A percentile compares a stretch with the other conserved stretches of the same genome.
phyloP scores from a whole-genome alignment of 2,113 vertebrate species.

The Ophiodon elongatus region DNA sequence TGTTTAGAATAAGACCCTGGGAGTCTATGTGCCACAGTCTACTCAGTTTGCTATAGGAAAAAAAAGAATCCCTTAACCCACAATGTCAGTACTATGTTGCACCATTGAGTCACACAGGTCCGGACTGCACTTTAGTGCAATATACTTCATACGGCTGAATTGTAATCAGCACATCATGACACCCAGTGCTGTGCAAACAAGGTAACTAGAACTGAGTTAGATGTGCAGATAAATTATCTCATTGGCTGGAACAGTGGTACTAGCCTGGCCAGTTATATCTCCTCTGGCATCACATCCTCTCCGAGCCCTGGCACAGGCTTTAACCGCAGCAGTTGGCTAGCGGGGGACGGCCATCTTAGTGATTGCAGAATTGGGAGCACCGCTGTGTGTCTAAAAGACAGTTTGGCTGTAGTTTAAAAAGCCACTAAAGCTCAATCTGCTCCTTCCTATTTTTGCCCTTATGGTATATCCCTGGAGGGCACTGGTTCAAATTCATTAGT shows the following conservation, averaged over 20 bases:
- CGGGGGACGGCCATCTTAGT: slow-evolving; percentile 61
- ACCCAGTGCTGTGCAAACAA: slow-evolving; percentile 42
- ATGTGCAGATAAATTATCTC: slow-evolving; percentile 60
- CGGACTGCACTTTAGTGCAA: neutral
- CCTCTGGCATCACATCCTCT: slow-evolving; percentile 57
- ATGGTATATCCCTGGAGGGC: slow-evolving; percentile 73
- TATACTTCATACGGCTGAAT: neutral
- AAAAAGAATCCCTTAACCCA: neutral
- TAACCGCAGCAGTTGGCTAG: slow-evolving; percentile 69
- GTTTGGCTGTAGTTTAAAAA: slow-evolving; percentile 73
- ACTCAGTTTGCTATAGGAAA: neutral
- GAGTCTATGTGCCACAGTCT: neutral
- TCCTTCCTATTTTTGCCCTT: slow-evolving; percentile 69
- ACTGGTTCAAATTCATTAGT: slow-evolving; percentile 78
- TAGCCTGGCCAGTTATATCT: slow-evolving; percentile 59
- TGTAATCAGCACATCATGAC: slow-evolving; percentile 16
- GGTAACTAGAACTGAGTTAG: slow-evolving; percentile 52
- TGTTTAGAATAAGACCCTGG: neutral
- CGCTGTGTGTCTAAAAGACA: slow-evolving; percentile 63
- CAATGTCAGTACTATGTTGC: neutral
- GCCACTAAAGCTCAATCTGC: slow-evolving; percentile 72
- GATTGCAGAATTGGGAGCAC: slow-evolving; percentile 69
- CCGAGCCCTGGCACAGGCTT: slow-evolving; percentile 64
- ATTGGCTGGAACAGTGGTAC: slow-evolving; percentile 47
- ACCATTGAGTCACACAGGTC: neutral